These are phyloP conservation scores for Prunella strophiata DNA, from an alignment of 2,797 vertebrate species.

Conservation along the genomic window DNA sequence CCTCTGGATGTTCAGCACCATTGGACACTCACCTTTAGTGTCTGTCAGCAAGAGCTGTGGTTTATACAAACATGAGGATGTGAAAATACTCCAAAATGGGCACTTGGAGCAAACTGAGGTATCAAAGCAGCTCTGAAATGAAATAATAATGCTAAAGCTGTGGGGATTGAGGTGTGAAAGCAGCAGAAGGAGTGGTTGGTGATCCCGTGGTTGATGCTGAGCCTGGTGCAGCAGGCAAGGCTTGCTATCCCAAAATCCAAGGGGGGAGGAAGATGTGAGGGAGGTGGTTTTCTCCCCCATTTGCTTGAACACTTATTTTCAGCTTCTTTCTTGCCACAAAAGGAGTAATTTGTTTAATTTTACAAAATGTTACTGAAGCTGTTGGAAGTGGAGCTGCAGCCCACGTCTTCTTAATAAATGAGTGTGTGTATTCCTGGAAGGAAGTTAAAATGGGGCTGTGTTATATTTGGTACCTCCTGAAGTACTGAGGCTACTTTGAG, in stretches of 20 bases:
- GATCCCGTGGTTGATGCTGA: background rate
- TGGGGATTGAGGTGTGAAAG: background rate
- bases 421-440: conserved; percentile 50
- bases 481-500: conserved; percentile 33
- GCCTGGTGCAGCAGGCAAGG: background rate
- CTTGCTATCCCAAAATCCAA: background rate
- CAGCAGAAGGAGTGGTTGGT: background rate
- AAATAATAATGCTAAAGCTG: background rate
- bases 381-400: conserved; percentile 40
- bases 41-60: background rate
- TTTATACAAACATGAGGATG: rapidly evolving
- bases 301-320: background rate
- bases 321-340: background rate
- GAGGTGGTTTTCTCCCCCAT: background rate
- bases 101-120: background rate
- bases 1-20: rapidly evolving
- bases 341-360: conserved; percentile 15
- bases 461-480: conserved; percentile 57
- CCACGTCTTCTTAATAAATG: conserved; percentile 50
- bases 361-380: background rate
- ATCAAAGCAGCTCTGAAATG: background rate
- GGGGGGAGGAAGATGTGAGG: background rate
- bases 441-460: conserved; percentile 37
- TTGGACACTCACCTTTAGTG: rapidly evolving
- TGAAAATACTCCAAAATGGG: background rate